Evolutionary conservation across 2,888 invertebrate genomes (phyloP).

Genomic region (Yponomeuta plumbellus): DNA sequence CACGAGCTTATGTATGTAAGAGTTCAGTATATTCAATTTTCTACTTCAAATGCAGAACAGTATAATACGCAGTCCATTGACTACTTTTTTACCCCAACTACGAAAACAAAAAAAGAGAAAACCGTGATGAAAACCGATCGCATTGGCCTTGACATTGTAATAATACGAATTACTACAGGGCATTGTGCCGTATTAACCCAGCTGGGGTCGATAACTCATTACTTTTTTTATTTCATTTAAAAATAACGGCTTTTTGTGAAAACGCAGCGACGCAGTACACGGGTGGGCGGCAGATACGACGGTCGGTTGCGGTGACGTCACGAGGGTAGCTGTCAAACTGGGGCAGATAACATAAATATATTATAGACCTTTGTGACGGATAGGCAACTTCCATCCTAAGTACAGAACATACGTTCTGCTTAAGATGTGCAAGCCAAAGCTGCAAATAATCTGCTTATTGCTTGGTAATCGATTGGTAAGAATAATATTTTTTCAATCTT

Average conservation of each 20-base stretch:
- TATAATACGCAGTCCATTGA: background rate
- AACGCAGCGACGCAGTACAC: slow-evolving; percentile 13
- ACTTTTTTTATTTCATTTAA: slow-evolving; percentile 59
- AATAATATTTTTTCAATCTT: no score
- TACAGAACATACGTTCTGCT: no score
- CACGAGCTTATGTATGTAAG: background rate
- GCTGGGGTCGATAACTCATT: slow-evolving; percentile 56
- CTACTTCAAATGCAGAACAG: background rate
- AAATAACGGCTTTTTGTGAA: slow-evolving; percentile 49
- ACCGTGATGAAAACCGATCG: slow-evolving; percentile 17
- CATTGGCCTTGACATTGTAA: slow-evolving; percentile 45
- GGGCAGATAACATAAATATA: background rate
- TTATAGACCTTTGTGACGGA: no score
- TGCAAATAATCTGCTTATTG: no score
- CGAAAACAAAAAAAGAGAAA: background rate
- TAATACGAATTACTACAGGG: slow-evolving; percentile 31
- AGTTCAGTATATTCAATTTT: background rate
- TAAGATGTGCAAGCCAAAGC: no score
- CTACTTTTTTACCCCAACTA: background rate
- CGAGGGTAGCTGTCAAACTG: background rate
- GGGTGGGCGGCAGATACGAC: slow-evolving; percentile 3
- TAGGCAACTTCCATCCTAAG: no score
- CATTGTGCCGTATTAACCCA: slow-evolving; percentile 35
- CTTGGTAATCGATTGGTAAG: no score
- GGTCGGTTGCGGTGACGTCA: background rate